Evolutionary conservation across 2,113 vertebrate genomes (phyloP), one percentile per base, ranked within the genome.

Genomic region (Onychostoma macrolepis): DNA sequence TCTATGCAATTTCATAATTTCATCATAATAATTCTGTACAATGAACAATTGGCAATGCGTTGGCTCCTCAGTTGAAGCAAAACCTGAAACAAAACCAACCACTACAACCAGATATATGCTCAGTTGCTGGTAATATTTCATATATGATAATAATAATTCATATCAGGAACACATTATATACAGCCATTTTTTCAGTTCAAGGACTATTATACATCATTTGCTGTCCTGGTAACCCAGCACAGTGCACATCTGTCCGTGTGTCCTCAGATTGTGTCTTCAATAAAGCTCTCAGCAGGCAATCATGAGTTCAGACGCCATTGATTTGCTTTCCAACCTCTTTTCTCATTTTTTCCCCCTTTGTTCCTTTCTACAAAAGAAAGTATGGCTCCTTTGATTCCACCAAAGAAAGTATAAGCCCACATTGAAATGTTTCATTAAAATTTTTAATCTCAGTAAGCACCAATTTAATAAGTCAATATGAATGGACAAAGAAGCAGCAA

Each of bases 271-370:
- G 72, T 76, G 56, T 77, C 71, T 58, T 75, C 69, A 72, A 74
- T 84, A 74, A 75, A 74, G 67, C 38, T 72, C 86, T 85, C 78
- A 85, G 86, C 84, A 83, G 65, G 82, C 45, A 77, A 28, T n/a
- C 83, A 85, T 80, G 21, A 83, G 65, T 53, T 85, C 79, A 79
- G 85, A 38, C 30, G 38, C 33, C 53, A 84, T 8, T 86, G 48
- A 84, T 87, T 84, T 84, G 76, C 77, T 58, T 86, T 65, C 43
- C 56, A 84, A 12, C 65, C 45, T 63, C 69, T 83, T 81, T 48
- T 80, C 24, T 80, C 4, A 2, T 69, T 38, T 77, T 71, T 79
- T 36, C 21, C 13, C 48, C 50, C 12, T 84, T 50, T 86, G 7
- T 83, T 21, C 78, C 36, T 28, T 24, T 58, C 56, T 50, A 83